phyloP scores from a whole-genome alignment of 2,888 invertebrate species.

The Anticlea derivata region DNA sequence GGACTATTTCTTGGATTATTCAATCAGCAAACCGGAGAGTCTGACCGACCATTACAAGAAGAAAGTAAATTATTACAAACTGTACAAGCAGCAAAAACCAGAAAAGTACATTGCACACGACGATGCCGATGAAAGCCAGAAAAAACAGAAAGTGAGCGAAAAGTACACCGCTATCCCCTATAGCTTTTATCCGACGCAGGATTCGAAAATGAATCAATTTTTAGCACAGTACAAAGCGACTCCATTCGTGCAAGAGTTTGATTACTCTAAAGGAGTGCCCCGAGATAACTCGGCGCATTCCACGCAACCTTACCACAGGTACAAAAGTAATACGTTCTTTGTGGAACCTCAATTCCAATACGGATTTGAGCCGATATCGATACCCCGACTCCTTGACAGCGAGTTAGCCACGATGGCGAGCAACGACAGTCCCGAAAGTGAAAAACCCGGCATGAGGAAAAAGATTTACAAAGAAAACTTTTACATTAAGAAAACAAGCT shows the following conservation, averaged over 20 bases:
- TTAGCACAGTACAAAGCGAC: conserved; percentile 58
- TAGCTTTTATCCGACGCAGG: conserved; percentile 45
- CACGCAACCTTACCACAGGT: conserved; percentile 57
- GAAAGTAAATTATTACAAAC: conserved; percentile 68
- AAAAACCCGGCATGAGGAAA: conserved; percentile 69
- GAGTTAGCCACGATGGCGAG: conserved; percentile 74
- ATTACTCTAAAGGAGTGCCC: conserved; percentile 58
- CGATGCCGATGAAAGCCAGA: conserved; percentile 47
- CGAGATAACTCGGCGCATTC: conserved; percentile 62
- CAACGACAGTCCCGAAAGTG: conserved; percentile 67
- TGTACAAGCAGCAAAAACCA: conserved; percentile 63
- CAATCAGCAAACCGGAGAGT: conserved; percentile 66
- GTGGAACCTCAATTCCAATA: conserved; percentile 79
- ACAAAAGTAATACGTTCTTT: conserved; percentile 63
- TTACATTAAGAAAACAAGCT: conserved; percentile 74
- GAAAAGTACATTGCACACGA: conserved; percentile 48
- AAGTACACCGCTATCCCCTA: conserved; percentile 58
- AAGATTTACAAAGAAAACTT: conserved; percentile 77
- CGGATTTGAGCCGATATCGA: conserved; percentile 72
- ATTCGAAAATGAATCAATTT: conserved; percentile 55
- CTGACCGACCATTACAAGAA: conserved; percentile 59
- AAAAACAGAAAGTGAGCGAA: conserved; percentile 54
- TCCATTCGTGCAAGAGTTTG: conserved; percentile 58
- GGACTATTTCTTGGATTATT: conserved; percentile 66
- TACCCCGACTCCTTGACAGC: conserved; percentile 68